phyloP scores from a whole-genome alignment of 37 sponge, comb jelly and placozoan species.

The Axinella damicornis region DNA sequence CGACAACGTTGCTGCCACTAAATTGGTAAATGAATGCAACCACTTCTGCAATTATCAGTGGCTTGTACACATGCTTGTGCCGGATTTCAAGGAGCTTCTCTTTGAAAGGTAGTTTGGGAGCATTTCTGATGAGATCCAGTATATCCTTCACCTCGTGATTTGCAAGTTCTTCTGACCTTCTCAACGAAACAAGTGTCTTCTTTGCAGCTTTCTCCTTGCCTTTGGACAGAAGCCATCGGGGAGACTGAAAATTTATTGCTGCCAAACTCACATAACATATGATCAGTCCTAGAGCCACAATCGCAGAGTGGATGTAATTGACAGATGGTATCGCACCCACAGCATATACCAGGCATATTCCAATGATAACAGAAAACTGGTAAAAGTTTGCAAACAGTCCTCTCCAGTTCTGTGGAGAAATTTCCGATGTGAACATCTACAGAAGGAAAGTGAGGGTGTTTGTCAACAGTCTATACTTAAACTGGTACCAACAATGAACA shows the following conservation, averaged over 20 bases:
- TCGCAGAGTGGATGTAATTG: background rate
- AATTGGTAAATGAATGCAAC: slow-evolving; percentile 48
- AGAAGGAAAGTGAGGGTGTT: background rate
- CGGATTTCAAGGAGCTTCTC: too few species aligned
- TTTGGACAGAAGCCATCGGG: slow-evolving; percentile 3
- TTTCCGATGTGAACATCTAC: background rate
- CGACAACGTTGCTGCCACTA: slow-evolving; percentile 51
- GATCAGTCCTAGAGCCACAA: background rate
- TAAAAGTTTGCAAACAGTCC: background rate
- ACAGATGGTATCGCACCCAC: background rate
- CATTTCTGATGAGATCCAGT: background rate
- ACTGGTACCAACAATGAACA: too few species aligned
- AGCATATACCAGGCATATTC: background rate
- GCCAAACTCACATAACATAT: background rate
- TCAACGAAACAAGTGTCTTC: background rate
- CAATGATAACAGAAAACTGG: background rate
- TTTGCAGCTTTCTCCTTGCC: background rate
- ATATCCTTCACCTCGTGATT: background rate
- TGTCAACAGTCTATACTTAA: background rate
- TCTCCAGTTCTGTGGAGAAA: background rate
- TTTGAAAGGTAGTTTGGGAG: too few species aligned
- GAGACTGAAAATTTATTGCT: background rate
- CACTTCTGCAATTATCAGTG: slow-evolving; percentile 4
- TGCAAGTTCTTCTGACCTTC: background rate
- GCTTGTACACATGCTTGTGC: too few species aligned